phyloP scores from a whole-genome alignment of 1,140 invertebrate genomes.

The Micrasema minimum region DNA sequence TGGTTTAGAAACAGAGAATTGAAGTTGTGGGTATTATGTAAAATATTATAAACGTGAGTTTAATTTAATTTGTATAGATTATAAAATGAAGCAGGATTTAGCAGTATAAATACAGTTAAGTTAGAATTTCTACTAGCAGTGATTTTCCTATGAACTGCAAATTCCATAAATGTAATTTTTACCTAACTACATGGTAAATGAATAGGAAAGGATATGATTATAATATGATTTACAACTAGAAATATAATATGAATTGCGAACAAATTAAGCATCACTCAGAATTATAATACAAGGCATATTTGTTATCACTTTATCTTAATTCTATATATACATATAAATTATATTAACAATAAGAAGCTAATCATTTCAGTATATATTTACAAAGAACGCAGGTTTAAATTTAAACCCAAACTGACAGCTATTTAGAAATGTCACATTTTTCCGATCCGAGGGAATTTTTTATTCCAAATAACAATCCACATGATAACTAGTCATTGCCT shows the following conservation, averaged over 20 bases:
- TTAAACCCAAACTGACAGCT: no score
- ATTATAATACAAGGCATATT: slow-evolving; percentile 34
- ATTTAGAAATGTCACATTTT: not conserved
- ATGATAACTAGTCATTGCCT: slow-evolving; percentile 4
- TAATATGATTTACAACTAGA: no score
- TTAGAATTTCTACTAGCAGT: not conserved
- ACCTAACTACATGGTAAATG: not conserved
- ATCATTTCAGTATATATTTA: slow-evolving; percentile 9
- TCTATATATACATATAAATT: slow-evolving; percentile 25
- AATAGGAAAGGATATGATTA: no score
- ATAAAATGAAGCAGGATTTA: not conserved
- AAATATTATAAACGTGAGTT: not conserved
- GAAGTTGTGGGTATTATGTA: not conserved
- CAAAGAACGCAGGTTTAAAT: slow-evolving; percentile 15
- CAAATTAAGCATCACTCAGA: slow-evolving; percentile 5
- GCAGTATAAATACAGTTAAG: not conserved
- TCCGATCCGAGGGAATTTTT: not conserved
- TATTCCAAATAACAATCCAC: not conserved
- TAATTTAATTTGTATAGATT: not conserved
- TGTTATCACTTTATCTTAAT: slow-evolving; percentile 23
- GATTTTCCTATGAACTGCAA: not conserved
- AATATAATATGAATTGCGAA: not conserved
- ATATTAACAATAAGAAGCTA: slow-evolving; percentile 12
- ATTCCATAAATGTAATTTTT: not conserved
- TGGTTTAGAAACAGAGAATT: not conserved